Percentiles rank a stretch among this genome's conserved stretches.
phyloP scores from a whole-genome alignment of 2,888 invertebrate species.

The Caenorhabditis imperialis region DNA sequence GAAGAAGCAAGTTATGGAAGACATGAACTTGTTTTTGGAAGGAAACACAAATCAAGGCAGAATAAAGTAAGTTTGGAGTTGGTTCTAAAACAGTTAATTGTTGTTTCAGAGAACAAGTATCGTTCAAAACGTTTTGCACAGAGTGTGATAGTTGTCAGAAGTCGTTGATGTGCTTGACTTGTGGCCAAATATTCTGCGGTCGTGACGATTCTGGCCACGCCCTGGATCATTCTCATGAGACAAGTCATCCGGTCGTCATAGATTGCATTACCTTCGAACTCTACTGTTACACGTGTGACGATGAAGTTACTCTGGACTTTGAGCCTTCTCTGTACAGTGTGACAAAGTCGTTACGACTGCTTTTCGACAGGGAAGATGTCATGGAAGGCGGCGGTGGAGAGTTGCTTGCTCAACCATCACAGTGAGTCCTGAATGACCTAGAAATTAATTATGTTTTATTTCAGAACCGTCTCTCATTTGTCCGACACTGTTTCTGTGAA shows the following conservation, averaged over 20 bases:
- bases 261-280: slow-evolving; percentile 86
- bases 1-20: slow-evolving; percentile 38
- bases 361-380: slow-evolving; percentile 46
- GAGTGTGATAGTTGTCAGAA: slow-evolving; percentile 57
- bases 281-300: slow-evolving; percentile 88
- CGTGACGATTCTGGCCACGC: slow-evolving; percentile 86
- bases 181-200: slow-evolving; percentile 86
- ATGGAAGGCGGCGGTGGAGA: slow-evolving; percentile 33
- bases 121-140: slow-evolving; percentile 49
- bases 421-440: slow-evolving; percentile 4
- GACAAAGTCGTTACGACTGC: slow-evolving; percentile 80
- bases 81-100: background rate
- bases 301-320: slow-evolving; percentile 82
- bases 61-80: slow-evolving; percentile 14
- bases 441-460: slow-evolving; percentile 1
- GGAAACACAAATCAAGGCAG: slow-evolving; percentile 33
- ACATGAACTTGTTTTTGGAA: slow-evolving; percentile 25
- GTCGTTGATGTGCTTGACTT: slow-evolving; percentile 86
- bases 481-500: slow-evolving; percentile 7
- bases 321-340: slow-evolving; percentile 78
- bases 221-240: slow-evolving; percentile 83
- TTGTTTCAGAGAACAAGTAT: slow-evolving; percentile 26
- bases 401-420: background rate
- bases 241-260: slow-evolving; percentile 85
- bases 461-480: slow-evolving; percentile 7